Evolutionary conservation across 2,797 vertebrate genomes (phyloP).

Genomic region (Pseudochaenichthys georgianus): DNA sequence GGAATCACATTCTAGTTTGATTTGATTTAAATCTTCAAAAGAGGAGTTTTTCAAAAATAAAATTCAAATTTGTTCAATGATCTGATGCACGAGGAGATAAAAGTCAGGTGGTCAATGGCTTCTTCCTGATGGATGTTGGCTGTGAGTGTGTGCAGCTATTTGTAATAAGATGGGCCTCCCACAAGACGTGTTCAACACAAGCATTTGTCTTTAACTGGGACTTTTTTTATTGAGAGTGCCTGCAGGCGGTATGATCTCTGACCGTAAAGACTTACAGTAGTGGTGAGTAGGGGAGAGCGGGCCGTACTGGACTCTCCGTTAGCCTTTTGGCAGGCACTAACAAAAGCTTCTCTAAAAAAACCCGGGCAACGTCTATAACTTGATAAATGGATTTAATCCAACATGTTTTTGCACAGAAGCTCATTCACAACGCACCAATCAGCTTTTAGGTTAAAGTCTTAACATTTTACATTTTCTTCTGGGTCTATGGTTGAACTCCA

Average conservation of each 20-base stretch:
- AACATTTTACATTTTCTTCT: constrained; percentile 27
- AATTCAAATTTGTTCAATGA: background rate
- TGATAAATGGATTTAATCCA: constrained; percentile 37
- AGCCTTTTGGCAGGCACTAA: constrained; percentile 17
- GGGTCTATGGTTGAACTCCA: constrained; percentile 30
- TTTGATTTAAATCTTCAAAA: constrained; percentile 49
- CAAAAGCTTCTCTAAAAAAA: background rate
- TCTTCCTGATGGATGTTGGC: constrained; percentile 1
- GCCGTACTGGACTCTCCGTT: constrained; percentile 21
- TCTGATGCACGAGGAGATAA: constrained; percentile 3
- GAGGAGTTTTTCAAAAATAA: constrained; percentile 18
- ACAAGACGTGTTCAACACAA: constrained; percentile 52
- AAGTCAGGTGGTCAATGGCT: constrained; percentile 22
- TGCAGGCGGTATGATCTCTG: constrained; percentile 60
- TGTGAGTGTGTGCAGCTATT: constrained; percentile 26
- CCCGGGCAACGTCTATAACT: background rate
- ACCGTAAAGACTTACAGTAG: constrained; percentile 57
- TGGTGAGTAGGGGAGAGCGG: background rate
- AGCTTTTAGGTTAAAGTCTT: constrained; percentile 37
- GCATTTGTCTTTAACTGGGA: constrained; percentile 49
- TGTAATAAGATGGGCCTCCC: constrained; percentile 23
- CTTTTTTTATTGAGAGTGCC: constrained; percentile 55
- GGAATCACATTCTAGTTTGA: constrained; percentile 37
- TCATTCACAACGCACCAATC: constrained; percentile 35
- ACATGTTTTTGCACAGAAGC: constrained; percentile 14